A percentile compares a stretch with the other conserved stretches of the same genome.
Evolutionary conservation across 1,140 invertebrate species (phyloP).

Genomic region (Phthorimaea operculella): DNA sequence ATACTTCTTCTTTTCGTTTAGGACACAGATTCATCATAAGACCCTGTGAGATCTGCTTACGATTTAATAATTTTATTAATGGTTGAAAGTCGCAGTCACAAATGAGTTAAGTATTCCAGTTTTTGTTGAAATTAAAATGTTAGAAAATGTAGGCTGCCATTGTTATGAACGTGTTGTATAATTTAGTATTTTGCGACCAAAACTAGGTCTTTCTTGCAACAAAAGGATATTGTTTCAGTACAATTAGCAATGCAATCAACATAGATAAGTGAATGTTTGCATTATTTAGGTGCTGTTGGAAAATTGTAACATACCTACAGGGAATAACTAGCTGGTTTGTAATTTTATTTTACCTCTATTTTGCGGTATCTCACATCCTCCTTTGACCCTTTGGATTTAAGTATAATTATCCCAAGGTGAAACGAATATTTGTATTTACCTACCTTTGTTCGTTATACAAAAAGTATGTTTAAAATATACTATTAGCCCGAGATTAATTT

Average conservation of each 20-base stretch:
- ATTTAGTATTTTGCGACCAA: slow-evolving; percentile 52
- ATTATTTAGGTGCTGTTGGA: slow-evolving; percentile 26
- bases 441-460: slow-evolving; percentile 35
- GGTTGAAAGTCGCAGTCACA: too few species aligned
- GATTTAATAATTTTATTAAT: too few species aligned
- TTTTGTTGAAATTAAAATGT: slow-evolving; percentile 15
- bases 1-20: too few species aligned
- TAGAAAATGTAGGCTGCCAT: slow-evolving; percentile 30
- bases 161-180: slow-evolving; percentile 43
- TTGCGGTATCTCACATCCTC: neutral
- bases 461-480: slow-evolving; percentile 44
- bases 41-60: too few species aligned
- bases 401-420: neutral
- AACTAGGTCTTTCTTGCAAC: slow-evolving; percentile 53
- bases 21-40: too few species aligned
- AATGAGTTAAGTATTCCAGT: neutral
- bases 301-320: slow-evolving; percentile 12
- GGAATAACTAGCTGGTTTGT: too few species aligned
- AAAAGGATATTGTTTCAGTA: slow-evolving; percentile 55
- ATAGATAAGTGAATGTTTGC: slow-evolving; percentile 57
- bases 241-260: slow-evolving; percentile 55
- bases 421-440: too few species aligned
- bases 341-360: neutral
- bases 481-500: slow-evolving; percentile 50
- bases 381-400: neutral